phyloP scores from a whole-genome alignment of 2,113 vertebrate species.

The Pelecanus crispus region DNA sequence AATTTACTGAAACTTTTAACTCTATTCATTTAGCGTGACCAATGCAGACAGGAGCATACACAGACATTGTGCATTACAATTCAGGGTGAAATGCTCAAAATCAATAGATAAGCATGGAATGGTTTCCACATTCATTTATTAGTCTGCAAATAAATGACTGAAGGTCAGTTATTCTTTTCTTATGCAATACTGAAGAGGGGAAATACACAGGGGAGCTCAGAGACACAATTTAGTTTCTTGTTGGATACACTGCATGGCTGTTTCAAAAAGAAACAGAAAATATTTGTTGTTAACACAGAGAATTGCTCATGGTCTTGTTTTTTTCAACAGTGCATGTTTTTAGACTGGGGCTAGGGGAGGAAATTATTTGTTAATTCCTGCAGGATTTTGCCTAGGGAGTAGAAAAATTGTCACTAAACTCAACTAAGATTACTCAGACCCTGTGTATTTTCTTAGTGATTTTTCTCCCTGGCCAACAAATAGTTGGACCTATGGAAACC shows the following conservation, averaged over 20 bases:
- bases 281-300: background rate
- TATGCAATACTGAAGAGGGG: background rate
- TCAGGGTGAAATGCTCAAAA: background rate
- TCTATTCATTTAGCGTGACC: background rate
- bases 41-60: background rate
- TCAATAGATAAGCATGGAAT: background rate
- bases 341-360: background rate
- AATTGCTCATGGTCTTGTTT: background rate
- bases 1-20: background rate
- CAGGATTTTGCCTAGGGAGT: background rate
- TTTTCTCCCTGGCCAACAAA: background rate
- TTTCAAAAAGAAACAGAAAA: background rate
- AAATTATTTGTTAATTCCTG: background rate
- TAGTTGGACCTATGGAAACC: background rate
- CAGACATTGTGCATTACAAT: rapidly evolving
- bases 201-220: background rate
- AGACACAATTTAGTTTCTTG: background rate
- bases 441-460: background rate
- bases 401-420: background rate
- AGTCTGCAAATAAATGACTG: background rate
- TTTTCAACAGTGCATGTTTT: background rate
- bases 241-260: background rate
- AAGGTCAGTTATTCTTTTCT: background rate
- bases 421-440: background rate
- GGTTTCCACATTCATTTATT: background rate